Evolutionary conservation across 2,888 invertebrate species (phyloP), one percentile per base, ranked within the genome.

Genomic region (Hirtodrosophila trivittata): DNA sequence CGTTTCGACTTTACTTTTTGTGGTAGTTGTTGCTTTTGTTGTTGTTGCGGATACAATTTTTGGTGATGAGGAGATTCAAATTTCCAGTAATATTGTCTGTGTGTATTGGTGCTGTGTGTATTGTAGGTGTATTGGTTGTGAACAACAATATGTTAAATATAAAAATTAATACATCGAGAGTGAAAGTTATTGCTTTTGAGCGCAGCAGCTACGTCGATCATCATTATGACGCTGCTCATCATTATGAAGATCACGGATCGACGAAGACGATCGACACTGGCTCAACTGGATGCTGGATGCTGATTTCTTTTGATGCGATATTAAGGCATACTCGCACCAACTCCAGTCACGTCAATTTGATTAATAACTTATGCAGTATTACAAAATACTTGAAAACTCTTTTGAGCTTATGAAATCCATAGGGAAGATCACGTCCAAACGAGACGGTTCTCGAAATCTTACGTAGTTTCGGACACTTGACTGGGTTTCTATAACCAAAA

Each of bases 111-210:
- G n/a, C n/a, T 38, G 37, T 9, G 13, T 46, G 21, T 30, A 21
- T 21, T 21, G 18, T 21, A 21, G 18, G 52, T 35, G 65, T 49
- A 38, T 75, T 55, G 51, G 43, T 75, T 43, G 66, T 75, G 81
- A 50, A 66, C 86, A 81, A 77, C 77, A 85, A 85, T 82, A 85
- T 78, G 87, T 85, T 87, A 87, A 84, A 84, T 82, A 85, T 86
- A 85, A 86, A 88, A 88, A 87, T 77, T 83, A 86, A 87, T 87
- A 87, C 86, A 86, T 87, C 73, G 88, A 87, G 87, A 87, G 87
- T 87, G 87, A 87, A 87, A 87, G 87, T 87, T 87, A 78, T 84
- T 84, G 77, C 82, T 81, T 74, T 82, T 52, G 65, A 70, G 70
- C 69, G 38, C 52, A 38, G 47, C 64, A 28, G 46, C 64, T 49